Conservation (phyloP, 2,888 invertebrate species). For the Drosophila phalerata region DNA sequence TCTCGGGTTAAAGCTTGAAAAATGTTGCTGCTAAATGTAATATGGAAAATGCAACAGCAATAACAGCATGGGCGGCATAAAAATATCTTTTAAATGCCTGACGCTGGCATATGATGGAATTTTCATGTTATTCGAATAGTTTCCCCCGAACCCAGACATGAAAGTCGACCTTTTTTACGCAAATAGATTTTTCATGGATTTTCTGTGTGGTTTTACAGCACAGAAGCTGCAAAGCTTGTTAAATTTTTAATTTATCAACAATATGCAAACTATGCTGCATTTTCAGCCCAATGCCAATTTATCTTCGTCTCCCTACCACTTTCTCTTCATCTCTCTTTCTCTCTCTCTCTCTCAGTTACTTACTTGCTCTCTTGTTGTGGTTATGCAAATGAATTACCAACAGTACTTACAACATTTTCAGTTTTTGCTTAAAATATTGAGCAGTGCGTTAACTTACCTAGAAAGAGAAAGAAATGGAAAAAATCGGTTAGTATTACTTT, state of each 20-base stretch:
- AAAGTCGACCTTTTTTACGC: slow-evolving; percentile 11
- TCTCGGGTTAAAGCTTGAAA: slow-evolving; percentile 56
- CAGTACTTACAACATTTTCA: slow-evolving; percentile 62
- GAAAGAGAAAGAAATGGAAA: slow-evolving; percentile 40
- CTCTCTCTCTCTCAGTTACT: neutral
- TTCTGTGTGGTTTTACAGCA: slow-evolving; percentile 27
- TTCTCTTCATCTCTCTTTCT: neutral
- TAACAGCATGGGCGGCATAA: slow-evolving; percentile 30
- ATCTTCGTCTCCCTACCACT: neutral
- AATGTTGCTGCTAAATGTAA: slow-evolving; percentile 39
- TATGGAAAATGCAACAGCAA: slow-evolving; percentile 15
- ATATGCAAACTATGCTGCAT: slow-evolving; percentile 45
- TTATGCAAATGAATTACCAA: slow-evolving; percentile 29
- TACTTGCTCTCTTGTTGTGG: neutral
- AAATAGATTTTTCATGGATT: slow-evolving; percentile 47
- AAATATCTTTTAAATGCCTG: slow-evolving; percentile 64
- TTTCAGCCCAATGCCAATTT: slow-evolving; percentile 15
- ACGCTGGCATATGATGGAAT: slow-evolving; percentile 66
- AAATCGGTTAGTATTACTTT: neutral
- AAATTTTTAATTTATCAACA: slow-evolving; percentile 68
- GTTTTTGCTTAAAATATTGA: slow-evolving; percentile 1
- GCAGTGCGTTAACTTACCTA: slow-evolving; percentile 65
- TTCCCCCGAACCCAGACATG: neutral
- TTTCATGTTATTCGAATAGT: slow-evolving; percentile 65
- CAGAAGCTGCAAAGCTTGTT: slow-evolving; percentile 59